Percentiles rank a stretch among this genome's conserved stretches.
Conservation (phyloP, 2,888 invertebrate genomes). For the Anodontia alba region DNA sequence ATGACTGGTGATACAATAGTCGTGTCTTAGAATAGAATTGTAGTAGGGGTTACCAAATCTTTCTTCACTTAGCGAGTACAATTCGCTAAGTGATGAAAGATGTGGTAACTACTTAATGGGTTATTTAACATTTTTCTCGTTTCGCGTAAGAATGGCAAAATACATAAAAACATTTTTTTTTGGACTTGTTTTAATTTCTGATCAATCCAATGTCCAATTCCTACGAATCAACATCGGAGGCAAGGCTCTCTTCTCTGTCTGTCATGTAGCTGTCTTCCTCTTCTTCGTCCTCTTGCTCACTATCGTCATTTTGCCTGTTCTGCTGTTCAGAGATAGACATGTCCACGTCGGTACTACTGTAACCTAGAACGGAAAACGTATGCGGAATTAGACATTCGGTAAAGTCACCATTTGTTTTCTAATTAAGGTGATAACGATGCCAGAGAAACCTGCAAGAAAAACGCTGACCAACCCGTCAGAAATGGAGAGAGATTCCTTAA, state of each 20-base stretch:
- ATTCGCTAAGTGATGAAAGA: too few relatives aligned
- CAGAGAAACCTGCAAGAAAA: neutral
- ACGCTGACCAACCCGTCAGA: neutral
- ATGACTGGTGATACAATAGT: too few relatives aligned
- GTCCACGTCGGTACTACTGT: neutral
- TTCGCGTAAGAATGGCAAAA: too few relatives aligned
- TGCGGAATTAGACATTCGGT: neutral
- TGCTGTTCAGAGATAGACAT: neutral
- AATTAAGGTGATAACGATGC: neutral
- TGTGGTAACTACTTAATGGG: too few relatives aligned
- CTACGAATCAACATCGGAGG: neutral
- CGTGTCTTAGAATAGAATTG: too few relatives aligned
- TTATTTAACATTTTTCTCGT: too few relatives aligned
- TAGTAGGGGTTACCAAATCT: too few relatives aligned
- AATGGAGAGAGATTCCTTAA: neutral
- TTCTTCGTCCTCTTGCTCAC: neutral
- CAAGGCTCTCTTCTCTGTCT: too few relatives aligned
- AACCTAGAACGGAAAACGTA: neutral
- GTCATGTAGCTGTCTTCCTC: slow-evolving; percentile 10
- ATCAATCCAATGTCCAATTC: too few relatives aligned
- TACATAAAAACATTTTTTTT: too few relatives aligned
- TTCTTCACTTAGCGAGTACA: too few relatives aligned
- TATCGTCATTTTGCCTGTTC: slow-evolving; percentile 1
- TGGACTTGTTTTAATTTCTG: neutral
- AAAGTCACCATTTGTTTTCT: neutral